A percentile compares a stretch with the other conserved stretches of the same genome.
Conservation (phyloP, 2,888 invertebrate species). For the Xestia sexstrigata region DNA sequence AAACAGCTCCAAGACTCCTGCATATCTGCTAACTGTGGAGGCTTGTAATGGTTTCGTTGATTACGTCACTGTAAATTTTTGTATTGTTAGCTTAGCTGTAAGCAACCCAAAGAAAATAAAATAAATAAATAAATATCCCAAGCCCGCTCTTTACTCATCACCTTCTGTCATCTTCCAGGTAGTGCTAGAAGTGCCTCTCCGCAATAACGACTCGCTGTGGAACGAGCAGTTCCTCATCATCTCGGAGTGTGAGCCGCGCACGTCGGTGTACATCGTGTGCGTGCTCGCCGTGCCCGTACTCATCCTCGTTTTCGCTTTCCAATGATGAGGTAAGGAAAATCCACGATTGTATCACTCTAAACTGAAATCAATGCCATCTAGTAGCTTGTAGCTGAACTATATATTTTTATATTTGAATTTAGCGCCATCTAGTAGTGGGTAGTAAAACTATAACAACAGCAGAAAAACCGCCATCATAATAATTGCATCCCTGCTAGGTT, state of each 20-base stretch:
- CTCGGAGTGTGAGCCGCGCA: slow-evolving; percentile 94
- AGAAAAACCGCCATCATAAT: not conserved
- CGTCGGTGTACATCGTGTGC: slow-evolving; percentile 92
- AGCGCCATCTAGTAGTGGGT: slow-evolving; percentile 1
- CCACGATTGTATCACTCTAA: not conserved
- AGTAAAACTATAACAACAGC: not conserved
- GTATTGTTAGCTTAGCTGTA: too few species aligned
- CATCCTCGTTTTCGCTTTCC: slow-evolving; percentile 93
- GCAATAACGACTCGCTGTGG: slow-evolving; percentile 92
- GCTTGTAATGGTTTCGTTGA: too few species aligned
- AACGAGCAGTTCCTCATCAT: slow-evolving; percentile 94
- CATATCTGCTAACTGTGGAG: not conserved
- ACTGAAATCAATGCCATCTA: slow-evolving; percentile 20
- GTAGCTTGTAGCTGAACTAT: not conserved
- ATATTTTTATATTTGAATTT: not conserved
- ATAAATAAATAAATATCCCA: not conserved
- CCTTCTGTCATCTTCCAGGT: slow-evolving; percentile 80
- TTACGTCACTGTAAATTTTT: too few species aligned
- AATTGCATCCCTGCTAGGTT: not conserved
- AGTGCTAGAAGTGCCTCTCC: slow-evolving; percentile 92
- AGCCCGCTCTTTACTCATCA: not conserved
- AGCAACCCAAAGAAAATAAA: too few species aligned
- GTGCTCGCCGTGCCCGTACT: slow-evolving; percentile 93
- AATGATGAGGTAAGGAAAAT: slow-evolving; percentile 80
- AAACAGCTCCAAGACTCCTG: not conserved